These are phyloP conservation scores for Chrysemys picta DNA, from an alignment of 2,113 vertebrate species.

Conservation along the genomic window DNA sequence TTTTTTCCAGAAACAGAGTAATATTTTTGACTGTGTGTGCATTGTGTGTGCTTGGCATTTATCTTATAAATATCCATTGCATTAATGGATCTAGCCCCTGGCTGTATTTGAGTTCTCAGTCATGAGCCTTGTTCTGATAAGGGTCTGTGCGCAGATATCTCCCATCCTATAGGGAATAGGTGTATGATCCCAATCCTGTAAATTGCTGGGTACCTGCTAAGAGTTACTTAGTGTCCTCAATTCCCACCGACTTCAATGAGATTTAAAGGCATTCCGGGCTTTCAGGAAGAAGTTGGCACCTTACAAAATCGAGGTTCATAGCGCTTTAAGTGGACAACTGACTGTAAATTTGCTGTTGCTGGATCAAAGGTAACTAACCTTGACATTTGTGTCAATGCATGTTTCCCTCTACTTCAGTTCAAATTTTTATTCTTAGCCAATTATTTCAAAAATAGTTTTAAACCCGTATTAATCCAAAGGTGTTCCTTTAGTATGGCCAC, in stretches of 20 bases:
- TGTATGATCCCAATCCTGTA: background rate
- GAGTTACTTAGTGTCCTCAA: background rate
- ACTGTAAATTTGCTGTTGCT: background rate
- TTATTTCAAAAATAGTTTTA: background rate
- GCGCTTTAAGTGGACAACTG: background rate
- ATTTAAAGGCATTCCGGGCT: background rate
- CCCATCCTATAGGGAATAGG: background rate
- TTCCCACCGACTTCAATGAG: background rate
- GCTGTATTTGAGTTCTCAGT: background rate
- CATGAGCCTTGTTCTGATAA: constrained; percentile 1
- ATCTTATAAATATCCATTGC: background rate
- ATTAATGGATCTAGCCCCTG: background rate
- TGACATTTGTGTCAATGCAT: background rate
- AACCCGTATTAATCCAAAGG: background rate
- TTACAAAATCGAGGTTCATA: background rate
- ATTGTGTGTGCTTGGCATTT: background rate
- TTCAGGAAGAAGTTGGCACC: background rate
- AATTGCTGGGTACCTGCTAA: background rate
- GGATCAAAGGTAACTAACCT: background rate
- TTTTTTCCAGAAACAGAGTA: background rate
- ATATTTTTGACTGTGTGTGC: background rate
- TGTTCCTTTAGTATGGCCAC: background rate
- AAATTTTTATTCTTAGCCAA: background rate
- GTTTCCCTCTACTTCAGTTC: background rate
- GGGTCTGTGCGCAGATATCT: background rate